Percentiles rank a stretch among this genome's conserved stretches.
Evolutionary conservation across 2,113 vertebrate species (phyloP).

Genomic region (Azemiops feae): DNA sequence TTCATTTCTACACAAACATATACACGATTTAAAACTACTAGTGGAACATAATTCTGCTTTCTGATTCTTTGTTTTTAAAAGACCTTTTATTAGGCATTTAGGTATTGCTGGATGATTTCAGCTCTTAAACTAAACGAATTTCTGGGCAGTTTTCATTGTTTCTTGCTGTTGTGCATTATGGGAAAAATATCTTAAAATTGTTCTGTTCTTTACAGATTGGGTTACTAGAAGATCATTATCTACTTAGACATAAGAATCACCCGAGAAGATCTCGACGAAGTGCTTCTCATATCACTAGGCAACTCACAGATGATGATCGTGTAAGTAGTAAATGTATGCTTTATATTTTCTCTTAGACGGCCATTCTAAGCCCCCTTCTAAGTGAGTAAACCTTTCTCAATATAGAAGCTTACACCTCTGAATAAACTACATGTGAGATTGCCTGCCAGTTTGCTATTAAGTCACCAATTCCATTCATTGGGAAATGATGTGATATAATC

Average conservation of each 20-base stretch:
- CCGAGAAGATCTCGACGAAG: conserved; percentile 87
- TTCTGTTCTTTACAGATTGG: conserved; percentile 81
- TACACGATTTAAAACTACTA: background rate
- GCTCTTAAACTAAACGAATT: background rate
- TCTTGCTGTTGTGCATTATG: background rate
- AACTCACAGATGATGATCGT: conserved; percentile 88
- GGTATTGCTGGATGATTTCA: background rate
- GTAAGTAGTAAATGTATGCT: conserved; percentile 67
- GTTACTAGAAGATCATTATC: conserved; percentile 90
- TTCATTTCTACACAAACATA: background rate
- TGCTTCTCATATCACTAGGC: conserved; percentile 85
- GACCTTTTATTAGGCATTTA: background rate
- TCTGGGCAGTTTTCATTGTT: background rate
- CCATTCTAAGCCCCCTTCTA: background rate
- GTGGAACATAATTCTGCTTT: background rate
- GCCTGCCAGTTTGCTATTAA: background rate
- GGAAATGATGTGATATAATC: background rate
- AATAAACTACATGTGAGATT: background rate
- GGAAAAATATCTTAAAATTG: background rate
- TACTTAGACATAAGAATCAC: conserved; percentile 87
- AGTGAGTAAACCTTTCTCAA: background rate
- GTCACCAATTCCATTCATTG: background rate
- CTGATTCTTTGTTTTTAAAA: background rate
- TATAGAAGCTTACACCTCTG: background rate
- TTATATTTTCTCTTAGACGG: background rate